Evolutionary conservation across 2,797 vertebrate genomes (phyloP).

Genomic region (Echiichthys vipera): DNA sequence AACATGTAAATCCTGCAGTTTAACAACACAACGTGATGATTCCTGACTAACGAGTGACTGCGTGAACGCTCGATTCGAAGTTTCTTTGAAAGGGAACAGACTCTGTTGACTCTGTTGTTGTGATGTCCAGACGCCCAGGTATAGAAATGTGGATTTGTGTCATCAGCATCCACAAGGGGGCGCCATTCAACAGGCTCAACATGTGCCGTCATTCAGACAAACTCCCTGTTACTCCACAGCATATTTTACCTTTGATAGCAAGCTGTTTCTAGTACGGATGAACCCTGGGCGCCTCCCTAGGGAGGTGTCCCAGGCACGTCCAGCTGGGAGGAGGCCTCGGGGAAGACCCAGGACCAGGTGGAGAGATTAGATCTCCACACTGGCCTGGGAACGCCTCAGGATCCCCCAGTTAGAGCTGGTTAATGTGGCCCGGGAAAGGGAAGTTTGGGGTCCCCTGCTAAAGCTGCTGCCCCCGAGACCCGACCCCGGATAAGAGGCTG

Average conservation of each 20-base stretch:
- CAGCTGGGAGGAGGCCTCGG: too few species aligned
- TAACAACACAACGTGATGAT: background rate
- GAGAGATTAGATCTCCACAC: too few species aligned
- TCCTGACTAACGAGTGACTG: background rate
- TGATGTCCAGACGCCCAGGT: background rate
- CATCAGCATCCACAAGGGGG: slow-evolving; percentile 1
- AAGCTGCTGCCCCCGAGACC: too few species aligned
- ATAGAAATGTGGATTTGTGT: background rate
- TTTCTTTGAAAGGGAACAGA: background rate
- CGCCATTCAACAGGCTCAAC: background rate
- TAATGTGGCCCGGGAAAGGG: too few species aligned
- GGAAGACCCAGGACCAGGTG: too few species aligned
- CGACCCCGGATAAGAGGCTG: too few species aligned
- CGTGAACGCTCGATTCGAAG: background rate
- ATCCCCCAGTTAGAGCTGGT: too few species aligned
- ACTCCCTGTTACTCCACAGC: background rate
- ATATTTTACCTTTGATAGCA: rapidly evolving
- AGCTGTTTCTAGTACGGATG: background rate
- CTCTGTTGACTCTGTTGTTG: background rate
- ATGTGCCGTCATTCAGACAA: background rate
- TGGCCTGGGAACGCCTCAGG: too few species aligned
- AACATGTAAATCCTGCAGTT: background rate
- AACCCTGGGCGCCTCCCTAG: too few species aligned
- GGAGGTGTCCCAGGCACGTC: too few species aligned
- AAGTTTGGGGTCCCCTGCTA: too few species aligned